Base-by-base conservation (phyloP, 2,113 vertebrate species). In the Atrichornis clamosus region DNA sequence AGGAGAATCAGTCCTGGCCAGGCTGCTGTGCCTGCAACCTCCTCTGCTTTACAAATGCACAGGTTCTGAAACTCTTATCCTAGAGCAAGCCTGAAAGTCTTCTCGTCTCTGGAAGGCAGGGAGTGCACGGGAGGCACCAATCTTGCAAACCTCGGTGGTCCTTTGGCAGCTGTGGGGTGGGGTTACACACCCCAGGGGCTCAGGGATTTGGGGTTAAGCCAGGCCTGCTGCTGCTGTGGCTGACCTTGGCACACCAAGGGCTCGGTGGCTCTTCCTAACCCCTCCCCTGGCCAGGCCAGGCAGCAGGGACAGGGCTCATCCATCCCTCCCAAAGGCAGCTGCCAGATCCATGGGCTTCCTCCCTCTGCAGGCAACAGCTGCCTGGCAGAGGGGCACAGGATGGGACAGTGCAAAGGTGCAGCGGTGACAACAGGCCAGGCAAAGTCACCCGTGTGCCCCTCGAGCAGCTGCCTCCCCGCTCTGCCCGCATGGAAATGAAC, bases 331-430 rank as follows among this genome's bases (percentile, higher is more conserved):
- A 21, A 13, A 19, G 0, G 1, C 81, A 63, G 73, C 56, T 74
- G 58, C 42, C 53, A 15, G 12, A 8, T 21, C 59, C 44, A 4
- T 2, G 2, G 12, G 18, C n/a, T 63, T 11, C 35, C 32, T 52
- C 28, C 26, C 1, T 1, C 33, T 32, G 3, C 83, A 58, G 67
- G 63, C 59, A 24, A 1, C 1, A 1, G 1, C 41, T 73, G 77
- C 76, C 37, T 33, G 47, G 55, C 42, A 46, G 16, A 81, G 52
- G 44, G 84, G 37, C 58, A 1, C 55, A 30, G 39, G 27, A 47
- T 5, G 68, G 79, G 35, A 33, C 52, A 44, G 26, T 8, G 63
- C 32, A 18, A 28, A 63, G 44, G 37, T 33, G 52, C 60, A 6
- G 24, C 9, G 67, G 28, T 49, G 88, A n/a, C 72, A 77, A 3